Conservation (phyloP, 2,113 vertebrate species). For the Oncorhynchus gorbuscha region DNA sequence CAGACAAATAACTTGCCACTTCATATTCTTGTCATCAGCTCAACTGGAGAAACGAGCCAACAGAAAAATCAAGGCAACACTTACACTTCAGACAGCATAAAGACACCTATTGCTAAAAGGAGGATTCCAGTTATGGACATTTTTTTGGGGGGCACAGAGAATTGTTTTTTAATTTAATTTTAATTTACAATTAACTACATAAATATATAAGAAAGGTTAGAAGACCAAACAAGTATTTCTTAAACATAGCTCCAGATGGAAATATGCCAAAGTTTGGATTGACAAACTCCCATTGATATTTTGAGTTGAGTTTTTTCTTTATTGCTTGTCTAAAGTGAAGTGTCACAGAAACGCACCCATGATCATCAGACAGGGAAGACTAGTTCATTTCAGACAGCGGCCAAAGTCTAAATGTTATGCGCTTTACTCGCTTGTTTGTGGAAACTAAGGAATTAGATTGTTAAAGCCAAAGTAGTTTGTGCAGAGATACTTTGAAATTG, state of each 20-base stretch:
- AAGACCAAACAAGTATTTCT: background rate
- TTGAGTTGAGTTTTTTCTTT: slow-evolving; percentile 18
- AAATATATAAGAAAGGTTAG: background rate
- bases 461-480: slow-evolving; percentile 43
- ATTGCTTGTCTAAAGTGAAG: slow-evolving; percentile 6
- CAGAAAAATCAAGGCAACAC: background rate
- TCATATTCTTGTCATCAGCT: slow-evolving; percentile 19
- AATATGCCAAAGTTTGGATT: slow-evolving; percentile 3
- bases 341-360: slow-evolving; percentile 27
- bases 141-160: background rate
- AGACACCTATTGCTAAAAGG: slow-evolving; percentile 22
- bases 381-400: slow-evolving; percentile 45
- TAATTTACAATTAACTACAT: background rate
- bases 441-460: slow-evolving; percentile 34
- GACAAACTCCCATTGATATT: slow-evolving; percentile 26
- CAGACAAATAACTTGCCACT: slow-evolving; percentile 9
- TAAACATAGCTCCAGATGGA: background rate
- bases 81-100: background rate
- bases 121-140: slow-evolving; percentile 22
- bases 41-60: background rate
- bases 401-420: slow-evolving; percentile 43
- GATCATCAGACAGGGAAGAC: slow-evolving; percentile 40
- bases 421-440: slow-evolving; percentile 38
- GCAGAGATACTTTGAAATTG: slow-evolving; percentile 29
- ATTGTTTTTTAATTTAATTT: background rate